Evolutionary conservation across 64 coral and sea anemone species (phyloP), one percentile per base, ranked within the genome.

Genomic region (Actinia tenebrosa): DNA sequence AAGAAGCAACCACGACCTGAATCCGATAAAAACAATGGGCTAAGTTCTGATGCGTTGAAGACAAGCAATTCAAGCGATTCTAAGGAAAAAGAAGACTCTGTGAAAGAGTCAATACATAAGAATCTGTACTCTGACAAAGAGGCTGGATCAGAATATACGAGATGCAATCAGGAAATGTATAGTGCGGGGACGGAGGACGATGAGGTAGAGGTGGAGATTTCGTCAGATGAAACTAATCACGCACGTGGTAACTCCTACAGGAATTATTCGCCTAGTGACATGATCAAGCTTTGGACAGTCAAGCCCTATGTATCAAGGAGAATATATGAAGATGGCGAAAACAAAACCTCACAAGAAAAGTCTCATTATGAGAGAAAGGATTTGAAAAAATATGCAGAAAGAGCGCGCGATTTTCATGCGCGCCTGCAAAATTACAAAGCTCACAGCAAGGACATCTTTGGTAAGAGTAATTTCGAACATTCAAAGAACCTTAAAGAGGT

Each of bases 21-120:
- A n/a, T 10, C 79, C 11, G 5, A 22, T 45, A 26, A 81, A 10
- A 50, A 52, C 42, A 42, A 5, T 75, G 26, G 10, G 13, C 14
- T 16, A 10, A 75, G 69, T 30, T 75, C 27, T 75, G 26, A 75
- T 30, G 69, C 7, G 0, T 42, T 75, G 7, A 75, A 75, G 13
- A 75, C 79, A 1, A 81, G 44, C 18, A 81, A 53, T 81, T 81
- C 79, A 13, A 81, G 20, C 45, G 79, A 81, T 53, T 81, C 79
- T 22, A 81, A 81, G 18, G 79, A 81, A 53, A 81, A 81, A 53
- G 44, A 81, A 81, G 79, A 81, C 79, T 81, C 79, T 23, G 22
- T 81, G 17, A 81, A 81, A 81, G 79, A 79, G 19, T 79, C 77
- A 19, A 15, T 22, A 79, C 44, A 79, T 16, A 42, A 47, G 13